Evolutionary conservation across 1,140 invertebrate genomes (phyloP), one percentile per base, ranked within the genome.

Genomic region (Diachasmimorpha longicaudata): DNA sequence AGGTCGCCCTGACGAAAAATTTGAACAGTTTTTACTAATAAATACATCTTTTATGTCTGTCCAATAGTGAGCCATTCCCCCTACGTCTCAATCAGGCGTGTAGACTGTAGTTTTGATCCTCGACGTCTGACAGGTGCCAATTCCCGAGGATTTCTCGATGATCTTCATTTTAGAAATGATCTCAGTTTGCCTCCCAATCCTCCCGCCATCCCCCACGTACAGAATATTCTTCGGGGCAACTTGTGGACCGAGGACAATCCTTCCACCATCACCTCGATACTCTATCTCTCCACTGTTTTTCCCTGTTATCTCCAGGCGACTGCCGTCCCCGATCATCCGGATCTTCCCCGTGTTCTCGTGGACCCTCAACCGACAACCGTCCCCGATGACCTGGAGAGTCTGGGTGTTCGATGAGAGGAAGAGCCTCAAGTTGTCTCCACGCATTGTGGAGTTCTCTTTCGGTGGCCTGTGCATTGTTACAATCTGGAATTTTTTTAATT

Each of bases 211-310:
- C 0, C 86, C 86, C 14, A 77, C 39, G 74, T 85, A 86, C 11
- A 80, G 81, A 9, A 87, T 77, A 0, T 75, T 80, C 0, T 66
- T 77, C 23, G 13, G 77, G 14, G 52, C 68, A 0, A 81, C 85
- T 9, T 79, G 78, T 0, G 79, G 55, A 0, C 85, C 85, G 0
- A 87, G 68, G 0, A 81, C 6, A 11, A 87, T 78, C 0, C 74
- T 75, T 2, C 86, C 85, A 1, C 86, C 85, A 39, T 88, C 86
- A 0, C 86, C 86, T 0, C n/a, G 77, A 39, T 85, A 87, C 42
- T 83, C 80, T 9, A 87, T 84, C 13, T 79, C 74, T 0, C 86
- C 86, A n/a, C 74, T 25, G 58, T 87, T 88, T 0, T 75, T 75
- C 0, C 39, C 72, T 21, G 86, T 80, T 63, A 75, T 63, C 14